Percentiles rank a stretch among this genome's conserved stretches.
phyloP scores from a whole-genome alignment of 2,113 vertebrate species.

The Phasianus colchicus region DNA sequence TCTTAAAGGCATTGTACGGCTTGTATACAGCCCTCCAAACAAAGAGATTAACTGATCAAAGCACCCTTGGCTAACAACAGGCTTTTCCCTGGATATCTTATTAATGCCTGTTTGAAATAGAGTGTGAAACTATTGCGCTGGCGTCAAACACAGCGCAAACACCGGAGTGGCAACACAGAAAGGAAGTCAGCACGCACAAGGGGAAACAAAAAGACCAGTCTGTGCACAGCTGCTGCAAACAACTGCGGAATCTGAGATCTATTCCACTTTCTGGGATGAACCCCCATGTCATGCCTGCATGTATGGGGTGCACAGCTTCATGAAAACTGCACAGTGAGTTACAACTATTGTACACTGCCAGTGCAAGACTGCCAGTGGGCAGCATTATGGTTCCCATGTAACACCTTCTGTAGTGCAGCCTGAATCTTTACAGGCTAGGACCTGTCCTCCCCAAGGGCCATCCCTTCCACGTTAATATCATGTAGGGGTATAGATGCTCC shows the following conservation, averaged over 20 bases:
- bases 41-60: slow-evolving; percentile 60
- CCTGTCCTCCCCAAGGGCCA: neutral
- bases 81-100: slow-evolving; percentile 19
- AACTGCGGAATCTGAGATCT: neutral
- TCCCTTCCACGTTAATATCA: rapidly evolving
- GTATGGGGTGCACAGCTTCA: neutral
- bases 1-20: neutral
- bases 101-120: slow-evolving; percentile 36
- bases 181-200: neutral
- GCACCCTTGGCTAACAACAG: slow-evolving; percentile 27
- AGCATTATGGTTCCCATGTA: neutral
- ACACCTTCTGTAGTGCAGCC: neutral
- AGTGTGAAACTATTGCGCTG: neutral
- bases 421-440: neutral
- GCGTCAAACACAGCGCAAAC: neutral
- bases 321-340: neutral
- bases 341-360: neutral
- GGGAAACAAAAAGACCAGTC: neutral
- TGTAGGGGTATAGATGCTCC: rapidly evolving
- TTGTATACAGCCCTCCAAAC: slow-evolving; percentile 15
- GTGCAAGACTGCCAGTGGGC: neutral
- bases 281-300: neutral
- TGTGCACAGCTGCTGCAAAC: neutral
- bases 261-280: neutral
- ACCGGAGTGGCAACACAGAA: neutral